phyloP scores from a whole-genome alignment of 2,888 invertebrate species.

The Ceratothoa steindachneri region DNA sequence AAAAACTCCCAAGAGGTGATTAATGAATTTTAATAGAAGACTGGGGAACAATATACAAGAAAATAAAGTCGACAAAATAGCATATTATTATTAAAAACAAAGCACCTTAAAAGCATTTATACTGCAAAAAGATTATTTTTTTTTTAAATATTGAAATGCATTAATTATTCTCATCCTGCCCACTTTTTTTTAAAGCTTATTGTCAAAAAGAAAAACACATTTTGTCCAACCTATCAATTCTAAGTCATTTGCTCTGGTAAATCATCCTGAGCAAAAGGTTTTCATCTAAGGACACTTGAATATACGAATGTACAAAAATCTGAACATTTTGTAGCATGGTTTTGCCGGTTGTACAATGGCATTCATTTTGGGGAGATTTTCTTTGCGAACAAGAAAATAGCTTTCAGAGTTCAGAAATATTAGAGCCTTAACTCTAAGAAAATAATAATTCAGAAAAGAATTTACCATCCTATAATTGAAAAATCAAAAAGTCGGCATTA shows the following conservation, averaged over 20 bases:
- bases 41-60: background rate
- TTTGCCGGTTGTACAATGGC: too few species aligned
- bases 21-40: background rate
- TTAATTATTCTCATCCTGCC: background rate
- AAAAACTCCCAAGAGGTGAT: slow-evolving; percentile 7
- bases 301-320: background rate
- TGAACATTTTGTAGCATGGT: too few species aligned
- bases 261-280: background rate
- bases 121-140: background rate
- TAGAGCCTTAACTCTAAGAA: too few species aligned
- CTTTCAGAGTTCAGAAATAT: too few species aligned
- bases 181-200: too few species aligned
- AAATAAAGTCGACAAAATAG: background rate
- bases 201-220: too few species aligned
- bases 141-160: background rate
- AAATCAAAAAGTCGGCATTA: too few species aligned
- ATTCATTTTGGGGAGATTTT: too few species aligned
- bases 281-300: background rate
- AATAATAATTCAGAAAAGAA: too few species aligned
- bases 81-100: background rate
- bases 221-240: too few species aligned
- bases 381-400: too few species aligned
- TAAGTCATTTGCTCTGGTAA: background rate
- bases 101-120: background rate
- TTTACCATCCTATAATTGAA: too few species aligned